Evolutionary conservation across 64 coral and sea anemone genomes (phyloP).

Genomic region (Porites lutea): DNA sequence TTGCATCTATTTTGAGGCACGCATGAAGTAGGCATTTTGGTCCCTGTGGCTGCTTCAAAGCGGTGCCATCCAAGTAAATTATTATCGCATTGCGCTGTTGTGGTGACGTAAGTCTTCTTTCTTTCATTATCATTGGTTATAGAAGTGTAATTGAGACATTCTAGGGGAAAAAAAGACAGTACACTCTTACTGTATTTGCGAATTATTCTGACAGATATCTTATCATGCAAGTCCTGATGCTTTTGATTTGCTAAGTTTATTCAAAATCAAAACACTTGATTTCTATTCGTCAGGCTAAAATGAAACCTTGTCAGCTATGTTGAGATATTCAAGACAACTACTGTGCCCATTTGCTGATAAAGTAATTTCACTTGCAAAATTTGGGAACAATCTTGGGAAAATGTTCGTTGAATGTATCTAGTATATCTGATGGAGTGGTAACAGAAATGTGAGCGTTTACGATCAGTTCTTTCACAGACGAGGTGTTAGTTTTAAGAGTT

Average conservation of each 20-base stretch:
- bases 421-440: not conserved
- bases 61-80: not conserved
- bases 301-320: conserved; percentile 6
- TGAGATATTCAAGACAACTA: conserved; percentile 38
- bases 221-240: conserved; percentile 28
- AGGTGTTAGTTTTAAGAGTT: too few relatives aligned
- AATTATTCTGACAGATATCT: conserved; percentile 31
- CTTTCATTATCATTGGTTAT: too few relatives aligned
- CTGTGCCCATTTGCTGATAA: not conserved
- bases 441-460: too few relatives aligned
- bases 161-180: too few relatives aligned
- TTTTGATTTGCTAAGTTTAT: conserved; percentile 33
- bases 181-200: too few relatives aligned
- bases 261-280: conserved; percentile 13
- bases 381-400: conserved; percentile 23
- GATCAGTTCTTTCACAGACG: too few relatives aligned
- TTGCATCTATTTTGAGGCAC: conserved; percentile 15
- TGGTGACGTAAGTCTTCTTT: too few relatives aligned
- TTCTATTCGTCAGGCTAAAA: conserved; percentile 18
- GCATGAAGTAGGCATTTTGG: not conserved
- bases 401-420: conserved; percentile 9
- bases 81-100: not conserved
- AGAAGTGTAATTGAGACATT: too few relatives aligned
- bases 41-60: not conserved
- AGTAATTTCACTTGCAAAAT: conserved; percentile 5